Percentiles rank a stretch among this genome's conserved stretches.
phyloP scores from a whole-genome alignment of 2,888 invertebrate species.

The Salpingus planirostris region DNA sequence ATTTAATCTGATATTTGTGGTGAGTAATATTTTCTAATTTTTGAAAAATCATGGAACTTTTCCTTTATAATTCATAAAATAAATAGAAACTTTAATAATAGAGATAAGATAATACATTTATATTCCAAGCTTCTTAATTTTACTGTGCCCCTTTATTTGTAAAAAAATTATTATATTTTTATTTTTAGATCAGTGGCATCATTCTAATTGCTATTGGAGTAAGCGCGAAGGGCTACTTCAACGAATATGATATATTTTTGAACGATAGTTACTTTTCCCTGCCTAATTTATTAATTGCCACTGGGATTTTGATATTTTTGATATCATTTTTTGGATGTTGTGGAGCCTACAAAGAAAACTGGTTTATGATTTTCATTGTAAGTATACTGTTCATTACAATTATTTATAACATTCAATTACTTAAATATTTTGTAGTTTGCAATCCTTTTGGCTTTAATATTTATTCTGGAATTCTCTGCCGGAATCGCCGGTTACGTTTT shows the following conservation, averaged over 20 bases:
- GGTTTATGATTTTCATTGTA: slow-evolving; percentile 88
- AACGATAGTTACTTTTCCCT: slow-evolving; percentile 75
- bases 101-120: no score
- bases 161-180: no score
- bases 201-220: slow-evolving; percentile 76
- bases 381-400: slow-evolving; percentile 34
- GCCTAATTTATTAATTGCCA: slow-evolving; percentile 77
- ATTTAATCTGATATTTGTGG: slow-evolving; percentile 80
- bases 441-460: slow-evolving; percentile 65
- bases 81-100: no score
- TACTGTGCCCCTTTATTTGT: neutral
- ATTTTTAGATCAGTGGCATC: slow-evolving; percentile 75
- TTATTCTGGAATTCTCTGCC: slow-evolving; percentile 76
- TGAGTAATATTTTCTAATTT: slow-evolving; percentile 45
- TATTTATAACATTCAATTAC: neutral
- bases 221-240: slow-evolving; percentile 62
- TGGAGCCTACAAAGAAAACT: slow-evolving; percentile 89
- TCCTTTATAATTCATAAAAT: neutral
- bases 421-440: slow-evolving; percentile 57
- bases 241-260: slow-evolving; percentile 70
- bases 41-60: neutral
- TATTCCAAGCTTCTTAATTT: slow-evolving; percentile 1
- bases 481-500: slow-evolving; percentile 75
- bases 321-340: slow-evolving; percentile 95
- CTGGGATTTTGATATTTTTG: slow-evolving; percentile 82